Evolutionary conservation across 2,797 vertebrate species (phyloP).

Genomic region (Nyctibius grandis): DNA sequence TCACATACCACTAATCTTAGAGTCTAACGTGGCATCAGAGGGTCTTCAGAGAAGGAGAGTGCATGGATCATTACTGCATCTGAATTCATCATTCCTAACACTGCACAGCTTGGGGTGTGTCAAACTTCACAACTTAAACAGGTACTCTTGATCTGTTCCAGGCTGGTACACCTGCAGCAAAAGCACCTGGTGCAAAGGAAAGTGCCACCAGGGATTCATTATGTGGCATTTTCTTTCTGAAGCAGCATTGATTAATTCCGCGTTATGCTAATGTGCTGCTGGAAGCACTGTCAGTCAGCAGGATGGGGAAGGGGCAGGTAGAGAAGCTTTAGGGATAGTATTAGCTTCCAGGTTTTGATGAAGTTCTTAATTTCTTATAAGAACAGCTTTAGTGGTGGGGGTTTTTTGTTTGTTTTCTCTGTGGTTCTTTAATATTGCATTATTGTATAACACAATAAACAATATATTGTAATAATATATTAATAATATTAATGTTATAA

Average conservation of each 20-base stretch:
- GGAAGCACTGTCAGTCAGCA: background rate
- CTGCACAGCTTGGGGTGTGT: background rate
- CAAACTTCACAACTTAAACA: background rate
- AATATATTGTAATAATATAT: no score
- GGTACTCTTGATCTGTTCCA: constrained; percentile 1
- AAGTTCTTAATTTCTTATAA: background rate
- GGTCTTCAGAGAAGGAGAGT: background rate
- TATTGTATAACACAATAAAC: no score
- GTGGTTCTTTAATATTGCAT: background rate
- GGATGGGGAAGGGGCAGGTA: background rate
- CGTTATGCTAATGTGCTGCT: background rate
- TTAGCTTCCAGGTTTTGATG: background rate
- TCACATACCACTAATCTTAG: background rate
- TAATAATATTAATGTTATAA: no score
- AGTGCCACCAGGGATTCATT: background rate
- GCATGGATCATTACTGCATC: background rate
- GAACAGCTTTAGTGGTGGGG: background rate
- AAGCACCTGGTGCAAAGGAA: background rate
- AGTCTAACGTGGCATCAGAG: background rate
- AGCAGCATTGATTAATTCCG: background rate
- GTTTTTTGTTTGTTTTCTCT: background rate
- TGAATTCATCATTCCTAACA: background rate
- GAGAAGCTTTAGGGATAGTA: background rate
- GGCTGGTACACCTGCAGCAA: background rate
- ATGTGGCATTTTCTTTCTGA: constrained; percentile 23